Evolutionary conservation across 23 tunicate species (phyloP).

Genomic region (Styela clava): DNA sequence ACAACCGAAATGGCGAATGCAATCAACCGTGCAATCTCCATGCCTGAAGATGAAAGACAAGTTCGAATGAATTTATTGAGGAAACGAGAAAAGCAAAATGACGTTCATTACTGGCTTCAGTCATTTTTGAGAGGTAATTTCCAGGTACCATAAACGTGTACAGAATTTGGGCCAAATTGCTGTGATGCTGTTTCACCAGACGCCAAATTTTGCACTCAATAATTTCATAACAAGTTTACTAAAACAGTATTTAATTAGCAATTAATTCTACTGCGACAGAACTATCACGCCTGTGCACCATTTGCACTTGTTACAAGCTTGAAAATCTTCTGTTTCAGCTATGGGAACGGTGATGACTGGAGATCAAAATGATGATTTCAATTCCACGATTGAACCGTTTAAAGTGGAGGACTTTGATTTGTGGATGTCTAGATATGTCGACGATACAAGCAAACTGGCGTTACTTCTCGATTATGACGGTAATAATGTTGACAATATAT

Average conservation of each 20-base stretch:
- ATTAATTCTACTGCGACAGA: too few species aligned
- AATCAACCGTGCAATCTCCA: constrained; percentile 12
- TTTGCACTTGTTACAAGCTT: too few species aligned
- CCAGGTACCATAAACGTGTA: too few species aligned
- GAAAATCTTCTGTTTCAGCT: too few species aligned
- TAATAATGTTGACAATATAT: too few species aligned
- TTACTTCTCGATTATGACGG: constrained; percentile 30
- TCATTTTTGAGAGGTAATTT: constrained; percentile 8
- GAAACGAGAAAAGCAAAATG: constrained; percentile 18
- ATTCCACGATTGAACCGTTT: constrained; percentile 19
- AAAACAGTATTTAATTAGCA: too few species aligned
- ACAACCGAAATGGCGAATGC: constrained; percentile 25
- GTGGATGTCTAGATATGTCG: constrained; percentile 29
- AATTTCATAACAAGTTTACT: too few species aligned
- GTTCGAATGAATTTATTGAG: constrained; percentile 28
- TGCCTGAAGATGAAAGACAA: constrained; percentile 26
- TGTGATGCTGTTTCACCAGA: too few species aligned
- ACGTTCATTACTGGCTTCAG: constrained; percentile 26
- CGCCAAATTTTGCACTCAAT: too few species aligned
- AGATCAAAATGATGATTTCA: constrained; percentile 1
- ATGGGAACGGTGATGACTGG: constrained; percentile 26
- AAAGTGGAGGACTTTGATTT: constrained; percentile 23
- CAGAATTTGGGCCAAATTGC: too few species aligned
- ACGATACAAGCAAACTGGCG: constrained; percentile 17
- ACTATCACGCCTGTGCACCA: too few species aligned